Base-by-base conservation (phyloP, 2,113 vertebrate genomes). In the Nothoprocta pentlandii region DNA sequence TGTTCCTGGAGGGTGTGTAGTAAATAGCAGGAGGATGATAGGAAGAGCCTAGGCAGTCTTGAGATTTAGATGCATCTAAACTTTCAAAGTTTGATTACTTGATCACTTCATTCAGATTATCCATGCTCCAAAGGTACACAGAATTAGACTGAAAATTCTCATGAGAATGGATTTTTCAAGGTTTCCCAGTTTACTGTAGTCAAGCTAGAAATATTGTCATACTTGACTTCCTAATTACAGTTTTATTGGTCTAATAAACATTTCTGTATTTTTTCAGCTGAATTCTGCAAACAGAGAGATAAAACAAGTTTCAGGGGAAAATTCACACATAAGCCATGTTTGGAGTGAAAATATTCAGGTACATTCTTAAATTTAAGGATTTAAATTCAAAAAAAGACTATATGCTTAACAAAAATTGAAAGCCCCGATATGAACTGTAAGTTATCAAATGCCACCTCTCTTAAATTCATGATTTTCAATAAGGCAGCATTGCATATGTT, bases 101-200 rank as follows among this genome's bases (percentile, higher is more conserved):
- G 25, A 53, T 88, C 71, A 81, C 12, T 75, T 74, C 8, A 67
- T 67, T 83, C 25, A 71, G 66, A 47, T 68, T 79, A 58, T 64
- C 9, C 1, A 3, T 44, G 64, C 7, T 90, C 80, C 19, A n/a
- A 34, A 46, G 36, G 6, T 49, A 53, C 71, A 16, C 16, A 85
- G 87, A 92, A 92, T 64, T 4, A 71, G 23, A 58, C 26, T 23
- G 17, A 32, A 78, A n/a, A n/a, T 75, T 93, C 20, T 58, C 17
- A 30, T 41, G 56, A 0, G 0, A 17, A 81, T 1, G 42, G 23
- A 19, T 91, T 86, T 85, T 26, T 6, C 2, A 44, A 15, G 6
- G 10, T 62, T 80, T 90, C 20, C 39, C 11, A 14, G 7, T 64
- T 64, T 49, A 46, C 19, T 74, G 34, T 47, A 86, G 19, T 6